phyloP scores from a whole-genome alignment of 2,113 vertebrate species.

The Leucoraja erinaceus region DNA sequence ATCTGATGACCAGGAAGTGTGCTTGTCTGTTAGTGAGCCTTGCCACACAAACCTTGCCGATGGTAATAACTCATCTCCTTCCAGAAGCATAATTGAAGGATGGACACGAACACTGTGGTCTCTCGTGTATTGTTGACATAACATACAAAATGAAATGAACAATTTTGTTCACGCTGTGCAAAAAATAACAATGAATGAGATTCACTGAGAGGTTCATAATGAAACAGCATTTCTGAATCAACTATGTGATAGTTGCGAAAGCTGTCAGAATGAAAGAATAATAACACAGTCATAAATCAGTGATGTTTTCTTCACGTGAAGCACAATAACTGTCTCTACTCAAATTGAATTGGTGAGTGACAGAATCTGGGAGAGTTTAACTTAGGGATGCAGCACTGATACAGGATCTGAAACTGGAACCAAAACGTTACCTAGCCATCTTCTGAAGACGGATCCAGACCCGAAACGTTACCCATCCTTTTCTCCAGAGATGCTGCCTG shows the following conservation, averaged over 20 bases:
- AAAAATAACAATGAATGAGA: too few species aligned
- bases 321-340: neutral
- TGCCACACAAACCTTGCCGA: neutral
- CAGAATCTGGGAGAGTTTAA: too few species aligned
- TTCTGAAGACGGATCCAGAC: too few species aligned
- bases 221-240: neutral
- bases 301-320: neutral
- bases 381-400: too few species aligned
- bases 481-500: too few species aligned
- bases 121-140: neutral
- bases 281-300: neutral
- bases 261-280: neutral
- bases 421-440: too few species aligned
- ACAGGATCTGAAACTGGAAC: too few species aligned
- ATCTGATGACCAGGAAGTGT: neutral
- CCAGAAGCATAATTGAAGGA: neutral
- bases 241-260: neutral
- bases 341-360: too few species aligned
- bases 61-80: neutral
- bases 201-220: neutral
- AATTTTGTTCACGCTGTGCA: neutral
- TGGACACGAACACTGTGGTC: neutral
- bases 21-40: neutral
- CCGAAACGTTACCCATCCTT: too few species aligned
- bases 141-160: neutral